Percentiles rank a stretch among this genome's conserved stretches.
Conservation (phyloP, 2,113 vertebrate genomes). For the Oplegnathus fasciatus region DNA sequence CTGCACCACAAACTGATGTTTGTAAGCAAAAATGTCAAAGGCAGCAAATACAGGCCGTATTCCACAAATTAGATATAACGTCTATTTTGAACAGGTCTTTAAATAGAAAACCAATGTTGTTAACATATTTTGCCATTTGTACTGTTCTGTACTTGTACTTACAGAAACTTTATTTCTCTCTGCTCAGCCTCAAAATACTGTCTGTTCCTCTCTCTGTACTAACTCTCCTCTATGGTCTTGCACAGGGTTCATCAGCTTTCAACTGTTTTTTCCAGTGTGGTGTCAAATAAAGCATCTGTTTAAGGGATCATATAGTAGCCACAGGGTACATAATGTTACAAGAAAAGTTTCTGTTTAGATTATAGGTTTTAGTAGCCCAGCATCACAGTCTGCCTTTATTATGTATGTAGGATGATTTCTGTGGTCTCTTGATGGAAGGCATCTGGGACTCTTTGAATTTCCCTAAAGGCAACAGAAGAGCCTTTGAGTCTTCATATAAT, state of each 20-base stretch:
- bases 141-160: neutral
- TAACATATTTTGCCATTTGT: neutral
- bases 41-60: neutral
- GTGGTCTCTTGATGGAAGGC: neutral
- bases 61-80: neutral
- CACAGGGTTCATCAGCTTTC: constrained; percentile 16
- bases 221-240: neutral
- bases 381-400: constrained; percentile 7
- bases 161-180: neutral
- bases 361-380: constrained; percentile 7
- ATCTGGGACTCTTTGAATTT: constrained; percentile 12
- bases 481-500: neutral
- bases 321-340: constrained; percentile 29
- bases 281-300: constrained; percentile 46
- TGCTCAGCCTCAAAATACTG: neutral
- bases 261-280: constrained; percentile 16
- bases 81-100: neutral
- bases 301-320: constrained; percentile 25
- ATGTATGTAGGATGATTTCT: neutral
- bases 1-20: neutral
- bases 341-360: constrained; percentile 36
- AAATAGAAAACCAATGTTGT: neutral
- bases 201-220: neutral
- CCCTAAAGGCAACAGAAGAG: neutral
- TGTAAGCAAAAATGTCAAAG: neutral